Conservation (phyloP, 2,113 vertebrate species). For the Pyrgilauda ruficollis region DNA sequence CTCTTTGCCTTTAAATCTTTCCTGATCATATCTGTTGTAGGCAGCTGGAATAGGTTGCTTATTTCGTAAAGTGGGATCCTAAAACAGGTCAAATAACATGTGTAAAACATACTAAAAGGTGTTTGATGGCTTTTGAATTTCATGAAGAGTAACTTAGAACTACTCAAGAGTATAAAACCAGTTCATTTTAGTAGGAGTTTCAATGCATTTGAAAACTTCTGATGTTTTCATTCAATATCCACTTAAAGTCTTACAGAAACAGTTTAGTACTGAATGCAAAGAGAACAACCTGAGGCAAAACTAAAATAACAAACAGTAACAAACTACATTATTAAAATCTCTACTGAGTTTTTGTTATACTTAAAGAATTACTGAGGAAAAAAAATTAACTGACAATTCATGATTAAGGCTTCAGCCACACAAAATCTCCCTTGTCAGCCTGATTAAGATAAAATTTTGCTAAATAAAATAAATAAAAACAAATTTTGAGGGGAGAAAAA, state of each 20-base stretch:
- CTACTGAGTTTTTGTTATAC: not conserved
- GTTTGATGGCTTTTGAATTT: not conserved
- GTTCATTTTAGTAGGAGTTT: not conserved
- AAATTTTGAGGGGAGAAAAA: not conserved
- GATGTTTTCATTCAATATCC: not conserved
- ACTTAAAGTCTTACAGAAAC: not conserved
- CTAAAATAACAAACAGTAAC: not conserved
- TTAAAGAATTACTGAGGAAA: fast-evolving
- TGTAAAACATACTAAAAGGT: not conserved
- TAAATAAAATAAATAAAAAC: not conserved
- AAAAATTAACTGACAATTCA: not conserved
- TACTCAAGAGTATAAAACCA: not conserved
- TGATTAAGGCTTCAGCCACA: not conserved
- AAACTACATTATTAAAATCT: not conserved
- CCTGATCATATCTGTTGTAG: constrained; percentile 98
- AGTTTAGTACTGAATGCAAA: not conserved
- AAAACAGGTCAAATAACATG: constrained; percentile 5
- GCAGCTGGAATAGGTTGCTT: constrained; percentile 94
- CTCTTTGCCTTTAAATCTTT: constrained; percentile 98
- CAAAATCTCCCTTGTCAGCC: not conserved
- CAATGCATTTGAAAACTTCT: not conserved
- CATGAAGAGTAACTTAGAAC: not conserved
- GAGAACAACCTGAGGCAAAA: not conserved
- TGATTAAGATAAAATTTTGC: not conserved
- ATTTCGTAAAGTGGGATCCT: constrained; percentile 91